Evolutionary conservation across 1,140 invertebrate genomes (phyloP).

Genomic region (Bombus terrestris): DNA sequence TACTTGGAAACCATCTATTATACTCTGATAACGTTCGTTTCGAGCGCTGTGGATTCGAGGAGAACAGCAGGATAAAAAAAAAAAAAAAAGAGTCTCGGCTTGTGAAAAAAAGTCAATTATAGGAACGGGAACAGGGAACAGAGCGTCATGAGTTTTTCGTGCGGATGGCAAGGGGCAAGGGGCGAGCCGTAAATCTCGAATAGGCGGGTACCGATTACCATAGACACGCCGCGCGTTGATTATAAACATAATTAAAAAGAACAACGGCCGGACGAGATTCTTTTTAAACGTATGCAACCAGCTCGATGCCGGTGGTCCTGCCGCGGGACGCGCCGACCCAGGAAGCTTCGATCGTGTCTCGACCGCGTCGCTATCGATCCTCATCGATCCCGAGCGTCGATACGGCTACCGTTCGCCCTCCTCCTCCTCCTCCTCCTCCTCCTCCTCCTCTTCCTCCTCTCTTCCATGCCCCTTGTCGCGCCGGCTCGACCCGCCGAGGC

Average conservation of each 20-base stretch:
- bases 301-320: constrained; percentile 82
- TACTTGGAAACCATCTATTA: too few species aligned
- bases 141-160: constrained; percentile 3
- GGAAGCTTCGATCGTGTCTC: constrained; percentile 63
- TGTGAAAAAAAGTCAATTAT: background rate
- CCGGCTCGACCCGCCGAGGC: background rate
- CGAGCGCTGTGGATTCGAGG: too few species aligned
- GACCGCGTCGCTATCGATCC: constrained; percentile 48
- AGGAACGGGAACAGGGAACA: background rate
- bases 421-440: too few species aligned
- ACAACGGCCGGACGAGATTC: constrained; percentile 73
- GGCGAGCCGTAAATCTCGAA: constrained; percentile 75
- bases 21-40: too few species aligned
- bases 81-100: too few species aligned
- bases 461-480: background rate
- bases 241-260: constrained; percentile 83
- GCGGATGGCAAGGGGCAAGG: constrained; percentile 65
- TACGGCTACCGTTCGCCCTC: constrained; percentile 42
- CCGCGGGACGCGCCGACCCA: constrained; percentile 64
- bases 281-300: constrained; percentile 76
- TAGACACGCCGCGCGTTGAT: constrained; percentile 82
- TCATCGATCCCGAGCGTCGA: constrained; percentile 50
- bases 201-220: constrained; percentile 80
- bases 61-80: too few species aligned
- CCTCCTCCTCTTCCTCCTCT: too few species aligned